Evolutionary conservation across 2,113 vertebrate species (phyloP).

Genomic region (Labeo catla): DNA sequence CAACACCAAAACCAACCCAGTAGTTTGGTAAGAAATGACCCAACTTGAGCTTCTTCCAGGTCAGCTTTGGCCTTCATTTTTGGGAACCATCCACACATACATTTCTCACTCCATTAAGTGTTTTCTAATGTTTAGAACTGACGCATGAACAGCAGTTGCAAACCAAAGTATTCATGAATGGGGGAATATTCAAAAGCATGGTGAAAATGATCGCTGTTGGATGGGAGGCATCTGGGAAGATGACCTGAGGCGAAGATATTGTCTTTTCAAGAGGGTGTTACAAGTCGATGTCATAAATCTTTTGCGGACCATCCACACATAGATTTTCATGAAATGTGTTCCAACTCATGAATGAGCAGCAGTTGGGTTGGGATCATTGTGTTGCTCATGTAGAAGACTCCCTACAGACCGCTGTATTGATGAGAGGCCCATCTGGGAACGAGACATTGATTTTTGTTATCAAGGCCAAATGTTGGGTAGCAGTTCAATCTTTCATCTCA

Average conservation of each 20-base stretch:
- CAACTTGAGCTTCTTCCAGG: background rate
- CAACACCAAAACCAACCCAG: no score
- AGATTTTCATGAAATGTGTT: conserved; percentile 56
- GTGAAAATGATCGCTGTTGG: conserved; percentile 47
- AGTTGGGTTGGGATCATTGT: conserved; percentile 58
- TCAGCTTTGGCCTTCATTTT: no score
- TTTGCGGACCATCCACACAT: conserved; percentile 43
- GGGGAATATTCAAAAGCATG: conserved; percentile 69
- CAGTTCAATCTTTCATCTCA: background rate
- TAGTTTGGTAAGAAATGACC: no score
- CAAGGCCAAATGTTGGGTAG: background rate
- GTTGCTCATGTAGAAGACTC: conserved; percentile 41
- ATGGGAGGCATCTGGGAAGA: conserved; percentile 63
- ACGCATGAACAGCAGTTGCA: conserved; percentile 63
- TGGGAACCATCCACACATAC: conserved; percentile 47
- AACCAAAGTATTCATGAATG: background rate
- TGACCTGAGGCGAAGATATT: conserved; percentile 70
- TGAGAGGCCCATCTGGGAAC: conserved; percentile 13
- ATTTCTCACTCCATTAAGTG: conserved; percentile 61
- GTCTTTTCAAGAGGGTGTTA: conserved; percentile 65
- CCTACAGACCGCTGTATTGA: conserved; percentile 30
- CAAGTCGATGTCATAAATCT: no score
- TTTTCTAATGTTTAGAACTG: conserved; percentile 36
- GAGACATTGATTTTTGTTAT: conserved; percentile 34
- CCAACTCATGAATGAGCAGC: conserved; percentile 62